phyloP scores from a whole-genome alignment of 1,140 invertebrate genomes.

The Nomia melanderi region DNA sequence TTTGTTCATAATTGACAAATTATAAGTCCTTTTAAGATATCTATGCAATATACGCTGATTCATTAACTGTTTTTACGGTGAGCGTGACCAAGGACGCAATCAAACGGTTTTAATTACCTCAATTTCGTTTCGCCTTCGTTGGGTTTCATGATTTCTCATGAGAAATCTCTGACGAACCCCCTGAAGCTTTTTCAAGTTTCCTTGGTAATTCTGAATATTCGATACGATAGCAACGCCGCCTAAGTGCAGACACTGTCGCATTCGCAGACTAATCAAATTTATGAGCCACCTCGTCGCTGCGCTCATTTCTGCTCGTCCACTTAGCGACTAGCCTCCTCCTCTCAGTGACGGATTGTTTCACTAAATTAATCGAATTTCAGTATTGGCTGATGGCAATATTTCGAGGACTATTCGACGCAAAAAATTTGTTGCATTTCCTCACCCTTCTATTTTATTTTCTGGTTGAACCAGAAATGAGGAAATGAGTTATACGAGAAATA shows the following conservation, averaged over 20 bases:
- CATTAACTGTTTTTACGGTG: too few species aligned
- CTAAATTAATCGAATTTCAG: conserved; percentile 37
- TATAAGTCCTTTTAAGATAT: too few species aligned
- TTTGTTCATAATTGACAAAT: too few species aligned
- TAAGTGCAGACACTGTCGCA: conserved; percentile 55
- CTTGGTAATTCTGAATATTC: conserved; percentile 38
- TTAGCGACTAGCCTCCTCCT: conserved; percentile 56
- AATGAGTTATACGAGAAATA: too few species aligned
- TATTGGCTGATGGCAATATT: conserved; percentile 14
- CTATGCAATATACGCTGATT: too few species aligned
- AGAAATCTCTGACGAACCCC: neutral
- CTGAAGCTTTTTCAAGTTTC: conserved; percentile 5
- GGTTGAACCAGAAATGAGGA: too few species aligned
- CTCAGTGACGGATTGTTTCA: conserved; percentile 20
- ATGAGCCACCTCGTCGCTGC: conserved; percentile 62
- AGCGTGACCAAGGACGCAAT: conserved; percentile 5
- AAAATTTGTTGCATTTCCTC: too few species aligned
- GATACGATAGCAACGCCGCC: conserved; percentile 31
- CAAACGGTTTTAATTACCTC: conserved; percentile 22
- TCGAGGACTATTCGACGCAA: neutral
- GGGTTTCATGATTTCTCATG: neutral
- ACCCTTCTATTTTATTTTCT: too few species aligned
- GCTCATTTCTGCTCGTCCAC: conserved; percentile 68
- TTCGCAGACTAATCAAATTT: conserved; percentile 76
- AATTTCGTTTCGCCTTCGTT: neutral